Base-by-base conservation (phyloP, 2,113 vertebrate species). In the Electrona antarctica region DNA sequence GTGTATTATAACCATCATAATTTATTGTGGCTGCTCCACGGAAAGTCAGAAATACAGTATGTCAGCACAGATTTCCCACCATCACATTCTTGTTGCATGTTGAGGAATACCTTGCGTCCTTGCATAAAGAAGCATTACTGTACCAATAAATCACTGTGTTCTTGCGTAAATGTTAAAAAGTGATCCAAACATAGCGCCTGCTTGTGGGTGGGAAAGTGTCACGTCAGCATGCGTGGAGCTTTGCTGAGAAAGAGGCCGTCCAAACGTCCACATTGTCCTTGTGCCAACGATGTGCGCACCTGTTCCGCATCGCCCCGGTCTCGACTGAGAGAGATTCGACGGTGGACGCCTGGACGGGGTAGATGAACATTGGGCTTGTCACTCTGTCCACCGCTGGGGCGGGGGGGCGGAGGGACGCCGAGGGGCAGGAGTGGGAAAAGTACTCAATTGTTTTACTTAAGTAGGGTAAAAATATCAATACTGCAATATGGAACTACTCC, bases 191-290 rank as follows among this genome's bases (percentile, higher is more conserved):
- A 82, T 81, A 80, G 84, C 28, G 73, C 41, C 72, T 69, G 75
- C 74, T 74, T 51, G 76, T 85, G 82, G 88, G 78, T 71, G 82
- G 78, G 78, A 85, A 88, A 89, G 63, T 86, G 83, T 79, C 59
- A 82, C 82, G 87, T 90, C 88, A 91, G 87, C 87, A 87, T 12
- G 87, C 87, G 86, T 12, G 33, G 82, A 69, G 79, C 78, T 83
- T 66, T 88, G 88, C 85, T 86, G 86, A 90, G 87, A 71, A 74
- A 81, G 80, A 77, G 76, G 67, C 67, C 33, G 80, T 65, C 76
- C 74, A 82, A 85, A 82, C 65, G 84, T 84, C 84, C 83, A 78
- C 71, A 80, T 86, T 87, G 87, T 82, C 89, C 90, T 90, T 87
- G 86, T 73, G 71, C 85, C 72, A 81, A 83, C 82, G 33, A 84